These are phyloP conservation scores for Melanotus villosus DNA, from an alignment of 2,888 invertebrate genomes.

Conservation along the genomic window DNA sequence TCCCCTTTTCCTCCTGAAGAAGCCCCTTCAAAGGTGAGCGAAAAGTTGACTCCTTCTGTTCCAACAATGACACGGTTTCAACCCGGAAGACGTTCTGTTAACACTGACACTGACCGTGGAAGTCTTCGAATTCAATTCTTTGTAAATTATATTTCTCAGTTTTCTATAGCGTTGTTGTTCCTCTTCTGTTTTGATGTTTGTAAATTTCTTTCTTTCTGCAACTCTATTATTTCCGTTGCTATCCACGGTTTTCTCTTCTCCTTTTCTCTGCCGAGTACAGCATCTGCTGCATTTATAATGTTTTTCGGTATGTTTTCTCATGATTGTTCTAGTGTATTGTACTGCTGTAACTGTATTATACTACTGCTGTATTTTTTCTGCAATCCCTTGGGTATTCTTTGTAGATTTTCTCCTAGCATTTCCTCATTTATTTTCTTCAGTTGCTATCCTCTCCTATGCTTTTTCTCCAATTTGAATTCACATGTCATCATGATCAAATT, in stretches of 20 bases:
- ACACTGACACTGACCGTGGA: no score
- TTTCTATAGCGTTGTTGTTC: constrained; percentile 13
- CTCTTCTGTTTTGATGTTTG: constrained; percentile 5
- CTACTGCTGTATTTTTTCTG: not conserved
- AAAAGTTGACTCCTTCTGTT: no score
- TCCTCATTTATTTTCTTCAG: not conserved
- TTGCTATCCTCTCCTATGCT: not conserved
- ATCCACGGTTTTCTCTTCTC: constrained; percentile 2
- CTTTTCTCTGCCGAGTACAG: constrained; percentile 4
- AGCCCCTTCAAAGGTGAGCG: no score
- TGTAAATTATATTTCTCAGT: not conserved
- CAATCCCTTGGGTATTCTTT: not conserved
- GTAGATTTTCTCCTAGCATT: not conserved
- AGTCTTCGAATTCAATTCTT: no score
- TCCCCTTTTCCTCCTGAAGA: no score
- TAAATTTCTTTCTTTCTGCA: not conserved
- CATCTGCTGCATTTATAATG: constrained; percentile 2
- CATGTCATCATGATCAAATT: not conserved
- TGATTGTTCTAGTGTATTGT: not conserved
- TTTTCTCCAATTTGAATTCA: not conserved
- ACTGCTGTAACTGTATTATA: not conserved
- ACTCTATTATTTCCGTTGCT: not conserved
- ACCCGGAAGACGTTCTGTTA: no score
- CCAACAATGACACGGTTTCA: no score
- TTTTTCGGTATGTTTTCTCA: not conserved